Percentiles rank a stretch among this genome's conserved stretches.
phyloP scores from a whole-genome alignment of 2,113 vertebrate species.

The Oryzias woworae region DNA sequence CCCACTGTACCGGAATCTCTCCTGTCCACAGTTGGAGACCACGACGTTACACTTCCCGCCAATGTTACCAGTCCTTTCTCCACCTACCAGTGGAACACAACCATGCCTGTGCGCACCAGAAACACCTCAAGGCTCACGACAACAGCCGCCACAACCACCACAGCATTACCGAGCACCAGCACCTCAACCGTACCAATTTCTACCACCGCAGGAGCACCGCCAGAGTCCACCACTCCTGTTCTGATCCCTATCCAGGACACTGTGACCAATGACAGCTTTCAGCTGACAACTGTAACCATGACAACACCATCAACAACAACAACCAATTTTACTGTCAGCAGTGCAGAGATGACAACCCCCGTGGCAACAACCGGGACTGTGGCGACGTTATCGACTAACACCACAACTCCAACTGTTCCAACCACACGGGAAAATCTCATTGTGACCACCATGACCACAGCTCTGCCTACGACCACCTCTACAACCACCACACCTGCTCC shows the following conservation, averaged over 20 bases:
- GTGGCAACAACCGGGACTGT: conserved; percentile 41
- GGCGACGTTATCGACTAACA: conserved; percentile 29
- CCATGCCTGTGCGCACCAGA: conserved; percentile 37
- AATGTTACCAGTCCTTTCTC: conserved; percentile 75
- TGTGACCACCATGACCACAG: conserved; percentile 28
- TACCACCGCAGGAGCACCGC: conserved; percentile 3
- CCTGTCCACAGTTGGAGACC: conserved; percentile 65
- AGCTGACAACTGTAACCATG: conserved; percentile 62
- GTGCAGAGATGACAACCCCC: conserved; percentile 14
- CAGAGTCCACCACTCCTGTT: neutral
- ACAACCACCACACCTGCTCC: conserved; percentile 36
- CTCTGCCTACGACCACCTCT: conserved; percentile 41
- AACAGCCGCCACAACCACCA: conserved; percentile 17
- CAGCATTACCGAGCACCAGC: conserved; percentile 16
- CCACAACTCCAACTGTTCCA: conserved; percentile 27
- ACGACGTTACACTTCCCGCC: conserved; percentile 63
- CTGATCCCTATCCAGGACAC: conserved; percentile 37
- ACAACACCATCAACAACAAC: conserved; percentile 60
- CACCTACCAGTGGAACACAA: conserved; percentile 69
- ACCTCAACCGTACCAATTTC: conserved; percentile 18
- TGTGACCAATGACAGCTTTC: conserved; percentile 56
- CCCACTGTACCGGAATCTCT: conserved; percentile 72
- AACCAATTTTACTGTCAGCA: conserved; percentile 63
- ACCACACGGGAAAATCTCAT: conserved; percentile 23
- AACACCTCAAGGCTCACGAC: conserved; percentile 33